Evolutionary conservation across 2,113 vertebrate genomes (phyloP).

Genomic region (Charadrius vociferus): DNA sequence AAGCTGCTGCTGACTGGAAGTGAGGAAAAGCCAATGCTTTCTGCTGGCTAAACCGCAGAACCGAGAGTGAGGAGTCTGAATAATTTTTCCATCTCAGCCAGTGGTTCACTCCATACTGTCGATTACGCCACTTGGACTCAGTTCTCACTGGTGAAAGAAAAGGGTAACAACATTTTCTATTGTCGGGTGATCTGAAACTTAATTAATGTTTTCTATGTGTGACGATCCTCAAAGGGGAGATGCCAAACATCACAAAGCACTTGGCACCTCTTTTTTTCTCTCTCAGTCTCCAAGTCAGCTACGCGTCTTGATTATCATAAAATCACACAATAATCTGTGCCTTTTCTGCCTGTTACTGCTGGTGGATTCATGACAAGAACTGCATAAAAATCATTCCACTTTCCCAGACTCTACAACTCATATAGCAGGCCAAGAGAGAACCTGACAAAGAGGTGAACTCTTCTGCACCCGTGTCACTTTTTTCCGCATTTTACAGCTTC

Average conservation of each 20-base stretch:
- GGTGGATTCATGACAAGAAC: slow-evolving; percentile 15
- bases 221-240: slow-evolving; percentile 38
- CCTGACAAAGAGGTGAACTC: slow-evolving; percentile 14
- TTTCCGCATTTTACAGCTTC: not conserved
- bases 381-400: not conserved
- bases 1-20: slow-evolving; percentile 32
- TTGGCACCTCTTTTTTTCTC: not conserved
- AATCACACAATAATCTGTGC: slow-evolving; percentile 40
- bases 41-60: not conserved
- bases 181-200: slow-evolving; percentile 39
- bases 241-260: slow-evolving; percentile 46
- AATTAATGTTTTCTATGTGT: slow-evolving; percentile 46
- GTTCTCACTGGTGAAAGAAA: slow-evolving; percentile 21
- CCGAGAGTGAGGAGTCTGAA: not conserved
- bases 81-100: slow-evolving; percentile 16
- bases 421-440: not conserved
- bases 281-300: slow-evolving; percentile 9
- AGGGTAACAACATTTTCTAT: slow-evolving; percentile 2
- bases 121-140: not conserved
- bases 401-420: slow-evolving; percentile 1
- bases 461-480: not conserved
- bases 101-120: not conserved
- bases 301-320: slow-evolving; percentile 1
- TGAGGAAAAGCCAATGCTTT: slow-evolving; percentile 24
- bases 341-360: slow-evolving; percentile 17